A percentile compares a stretch with the other conserved stretches of the same genome.
phyloP scores from a whole-genome alignment of 35 echinoderm and acorn worm genomes.

The Ophioderma brevispina region DNA sequence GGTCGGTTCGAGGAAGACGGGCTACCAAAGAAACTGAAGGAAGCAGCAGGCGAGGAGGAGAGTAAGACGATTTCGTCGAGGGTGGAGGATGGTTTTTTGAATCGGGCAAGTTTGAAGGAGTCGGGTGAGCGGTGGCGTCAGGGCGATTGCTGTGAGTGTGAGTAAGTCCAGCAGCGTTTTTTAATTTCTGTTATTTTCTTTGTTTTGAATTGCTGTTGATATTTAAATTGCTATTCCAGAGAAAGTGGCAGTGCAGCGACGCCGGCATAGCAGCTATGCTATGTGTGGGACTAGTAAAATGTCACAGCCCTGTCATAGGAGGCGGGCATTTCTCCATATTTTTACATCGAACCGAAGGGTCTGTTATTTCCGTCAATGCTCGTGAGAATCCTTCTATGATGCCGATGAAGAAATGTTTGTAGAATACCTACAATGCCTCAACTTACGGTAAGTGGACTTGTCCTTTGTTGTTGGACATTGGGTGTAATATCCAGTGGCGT shows the following conservation, averaged over 20 bases:
- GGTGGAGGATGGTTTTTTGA: too few species aligned
- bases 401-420: constrained; percentile 66
- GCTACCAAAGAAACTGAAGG: too few species aligned
- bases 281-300: constrained; percentile 64
- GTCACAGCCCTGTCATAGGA: constrained; percentile 73
- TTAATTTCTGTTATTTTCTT: too few species aligned
- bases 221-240: constrained; percentile 25
- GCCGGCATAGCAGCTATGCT: constrained; percentile 61
- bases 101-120: too few species aligned
- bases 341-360: constrained; percentile 20
- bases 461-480: too few species aligned
- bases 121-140: too few species aligned
- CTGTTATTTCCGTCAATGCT: constrained; percentile 15
- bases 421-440: not conserved
- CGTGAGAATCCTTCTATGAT: constrained; percentile 52
- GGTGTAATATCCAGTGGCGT: too few species aligned
- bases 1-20: too few species aligned
- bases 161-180: not conserved
- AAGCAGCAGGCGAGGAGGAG: too few species aligned
- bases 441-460: not conserved
- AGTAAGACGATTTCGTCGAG: too few species aligned
- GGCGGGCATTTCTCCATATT: constrained; percentile 67
- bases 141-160: too few species aligned
- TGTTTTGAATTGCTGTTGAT: too few species aligned
- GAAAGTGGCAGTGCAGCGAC: constrained; percentile 73